These are phyloP conservation scores for Symphodus melops DNA, from an alignment of 2,113 vertebrate genomes.

Conservation along the genomic window DNA sequence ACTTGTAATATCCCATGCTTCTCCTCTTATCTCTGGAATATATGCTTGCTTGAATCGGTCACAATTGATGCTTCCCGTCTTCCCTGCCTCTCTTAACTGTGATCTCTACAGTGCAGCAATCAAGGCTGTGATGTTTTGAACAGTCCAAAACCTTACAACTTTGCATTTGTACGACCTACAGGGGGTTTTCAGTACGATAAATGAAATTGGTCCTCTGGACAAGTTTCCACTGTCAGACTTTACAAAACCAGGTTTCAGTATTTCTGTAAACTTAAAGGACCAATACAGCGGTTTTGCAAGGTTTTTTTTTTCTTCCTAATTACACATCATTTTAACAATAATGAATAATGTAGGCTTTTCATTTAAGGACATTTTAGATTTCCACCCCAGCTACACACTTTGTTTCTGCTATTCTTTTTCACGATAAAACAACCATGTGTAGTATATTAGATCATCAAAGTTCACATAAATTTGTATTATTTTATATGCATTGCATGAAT, in stretches of 20 bases:
- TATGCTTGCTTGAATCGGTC: not conserved
- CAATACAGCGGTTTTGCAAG: not conserved
- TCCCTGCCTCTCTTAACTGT: slow-evolving; percentile 14
- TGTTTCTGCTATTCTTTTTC: no score
- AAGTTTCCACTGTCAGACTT: not conserved
- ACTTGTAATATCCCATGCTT: slow-evolving; percentile 6
- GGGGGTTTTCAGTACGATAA: slow-evolving; percentile 1
- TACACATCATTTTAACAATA: not conserved
- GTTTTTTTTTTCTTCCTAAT: not conserved
- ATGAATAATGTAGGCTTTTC: not conserved
- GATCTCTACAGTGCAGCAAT: slow-evolving; percentile 51
- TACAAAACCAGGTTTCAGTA: not conserved
- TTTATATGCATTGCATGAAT: no score
- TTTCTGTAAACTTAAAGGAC: not conserved
- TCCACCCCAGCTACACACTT: no score
- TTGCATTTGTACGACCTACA: slow-evolving; percentile 4
- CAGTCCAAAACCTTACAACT: slow-evolving; percentile 4
- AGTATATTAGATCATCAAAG: no score
- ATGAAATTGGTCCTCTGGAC: not conserved
- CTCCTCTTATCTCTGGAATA: not conserved
- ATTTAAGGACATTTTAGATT: no score
- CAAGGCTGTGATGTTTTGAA: slow-evolving; percentile 61
- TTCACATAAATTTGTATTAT: no score
- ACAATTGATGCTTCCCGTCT: slow-evolving; percentile 14
- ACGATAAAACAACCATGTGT: no score